Evolutionary conservation across 1,140 invertebrate species (phyloP).

Genomic region (Drosophila seguyi): DNA sequence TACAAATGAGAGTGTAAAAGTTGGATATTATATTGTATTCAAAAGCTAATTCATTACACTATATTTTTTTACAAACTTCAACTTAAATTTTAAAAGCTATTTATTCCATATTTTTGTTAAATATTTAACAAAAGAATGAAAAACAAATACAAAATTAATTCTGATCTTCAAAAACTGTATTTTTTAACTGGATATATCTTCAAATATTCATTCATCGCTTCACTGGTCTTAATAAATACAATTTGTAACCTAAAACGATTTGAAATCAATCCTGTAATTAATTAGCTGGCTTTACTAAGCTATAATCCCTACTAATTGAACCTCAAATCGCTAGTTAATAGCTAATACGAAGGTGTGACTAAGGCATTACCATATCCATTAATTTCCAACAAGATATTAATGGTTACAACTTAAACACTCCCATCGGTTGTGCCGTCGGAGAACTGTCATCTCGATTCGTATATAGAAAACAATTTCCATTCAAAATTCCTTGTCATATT

Average conservation of each 20-base stretch:
- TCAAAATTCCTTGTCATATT: constrained; percentile 1
- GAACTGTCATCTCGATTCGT: neutral
- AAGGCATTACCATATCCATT: neutral
- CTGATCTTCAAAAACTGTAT: neutral
- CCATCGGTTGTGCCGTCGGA: neutral
- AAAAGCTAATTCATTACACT: neutral
- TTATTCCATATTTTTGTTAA: neutral
- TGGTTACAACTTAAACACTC: neutral
- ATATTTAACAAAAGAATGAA: neutral
- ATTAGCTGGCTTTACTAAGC: neutral
- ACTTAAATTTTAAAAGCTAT: neutral
- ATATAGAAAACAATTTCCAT: neutral
- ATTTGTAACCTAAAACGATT: neutral
- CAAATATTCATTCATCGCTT: no score
- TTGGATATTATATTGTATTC: neutral
- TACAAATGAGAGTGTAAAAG: neutral
- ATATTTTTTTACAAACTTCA: neutral
- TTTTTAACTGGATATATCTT: neutral
- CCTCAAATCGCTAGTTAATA: neutral
- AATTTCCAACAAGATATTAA: neutral
- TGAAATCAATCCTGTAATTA: no score
- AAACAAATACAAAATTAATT: no score
- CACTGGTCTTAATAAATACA: neutral
- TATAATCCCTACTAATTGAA: neutral
- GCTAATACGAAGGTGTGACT: neutral